These are phyloP conservation scores for Eupithecia vulgata DNA, from an alignment of 2,888 invertebrate genomes.

Conservation along the genomic window DNA sequence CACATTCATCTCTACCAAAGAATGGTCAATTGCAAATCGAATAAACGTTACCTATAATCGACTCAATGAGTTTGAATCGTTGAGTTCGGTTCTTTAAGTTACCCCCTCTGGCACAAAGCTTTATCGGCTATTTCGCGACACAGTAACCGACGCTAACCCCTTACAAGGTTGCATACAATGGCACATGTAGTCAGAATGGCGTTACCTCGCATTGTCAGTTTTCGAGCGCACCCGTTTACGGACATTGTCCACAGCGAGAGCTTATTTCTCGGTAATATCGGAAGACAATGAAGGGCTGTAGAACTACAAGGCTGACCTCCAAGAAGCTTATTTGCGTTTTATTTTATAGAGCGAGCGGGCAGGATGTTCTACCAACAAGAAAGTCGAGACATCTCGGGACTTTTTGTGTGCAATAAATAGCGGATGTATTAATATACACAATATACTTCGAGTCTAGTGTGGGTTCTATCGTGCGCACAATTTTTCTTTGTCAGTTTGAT, in stretches of 20 bases:
- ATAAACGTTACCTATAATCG: constrained; percentile 27
- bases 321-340: constrained; percentile 69
- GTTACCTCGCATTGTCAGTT: constrained; percentile 62
- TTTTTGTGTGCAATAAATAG: constrained; percentile 63
- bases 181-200: constrained; percentile 49
- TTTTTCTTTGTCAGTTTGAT: constrained; percentile 43
- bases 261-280: constrained; percentile 52
- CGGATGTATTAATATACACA: constrained; percentile 66
- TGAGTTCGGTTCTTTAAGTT: constrained; percentile 27
- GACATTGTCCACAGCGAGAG: constrained; percentile 56
- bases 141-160: constrained; percentile 37
- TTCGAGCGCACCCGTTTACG: constrained; percentile 61
- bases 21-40: background rate
- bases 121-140: constrained; percentile 39
- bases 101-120: constrained; percentile 19
- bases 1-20: constrained; percentile 23
- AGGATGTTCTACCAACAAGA: constrained; percentile 65
- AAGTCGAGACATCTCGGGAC: constrained; percentile 50
- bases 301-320: constrained; percentile 67
- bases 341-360: constrained; percentile 68
- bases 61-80: constrained; percentile 20
- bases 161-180: constrained; percentile 68
- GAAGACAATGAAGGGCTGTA: constrained; percentile 53
- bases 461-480: constrained; percentile 42
- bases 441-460: constrained; percentile 45